Evolutionary conservation across 2,797 vertebrate species (phyloP).

Genomic region (Gambelia wislizenii): DNA sequence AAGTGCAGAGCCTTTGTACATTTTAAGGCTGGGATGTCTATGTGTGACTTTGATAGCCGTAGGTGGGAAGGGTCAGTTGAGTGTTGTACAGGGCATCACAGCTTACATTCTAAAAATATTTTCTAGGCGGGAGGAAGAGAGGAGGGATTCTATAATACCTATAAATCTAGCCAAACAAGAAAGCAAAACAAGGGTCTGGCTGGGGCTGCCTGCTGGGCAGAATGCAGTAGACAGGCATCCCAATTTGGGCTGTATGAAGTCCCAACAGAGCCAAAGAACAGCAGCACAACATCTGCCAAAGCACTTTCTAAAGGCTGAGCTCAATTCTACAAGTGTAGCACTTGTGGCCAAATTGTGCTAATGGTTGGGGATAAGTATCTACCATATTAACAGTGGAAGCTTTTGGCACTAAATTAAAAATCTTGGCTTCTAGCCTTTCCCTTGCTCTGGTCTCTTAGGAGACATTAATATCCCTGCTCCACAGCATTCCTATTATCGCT

Average conservation of each 20-base stretch:
- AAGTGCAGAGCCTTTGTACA: background rate
- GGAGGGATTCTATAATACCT: background rate
- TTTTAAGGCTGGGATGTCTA: background rate
- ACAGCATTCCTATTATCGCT: constrained; percentile 77
- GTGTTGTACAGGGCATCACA: background rate
- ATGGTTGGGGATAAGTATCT: constrained; percentile 52
- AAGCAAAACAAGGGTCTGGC: background rate
- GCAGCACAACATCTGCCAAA: background rate
- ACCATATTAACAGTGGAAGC: constrained; percentile 63
- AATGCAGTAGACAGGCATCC: background rate
- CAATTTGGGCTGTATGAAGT: background rate
- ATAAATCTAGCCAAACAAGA: background rate
- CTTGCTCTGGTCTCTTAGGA: constrained; percentile 71
- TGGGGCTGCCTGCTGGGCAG: background rate
- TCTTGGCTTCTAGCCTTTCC: constrained; percentile 73
- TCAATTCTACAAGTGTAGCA: constrained; percentile 30
- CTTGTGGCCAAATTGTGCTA: constrained; percentile 54
- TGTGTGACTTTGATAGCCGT: background rate
- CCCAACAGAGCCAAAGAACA: background rate
- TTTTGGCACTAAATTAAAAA: constrained; percentile 76
- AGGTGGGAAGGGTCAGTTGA: background rate
- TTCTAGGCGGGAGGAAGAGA: background rate
- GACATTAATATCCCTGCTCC: constrained; percentile 76
- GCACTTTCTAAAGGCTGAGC: background rate
- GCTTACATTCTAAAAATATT: background rate